These are phyloP conservation scores for Malurus splendens DNA, from an alignment of 2,797 vertebrate genomes.

Conservation along the genomic window DNA sequence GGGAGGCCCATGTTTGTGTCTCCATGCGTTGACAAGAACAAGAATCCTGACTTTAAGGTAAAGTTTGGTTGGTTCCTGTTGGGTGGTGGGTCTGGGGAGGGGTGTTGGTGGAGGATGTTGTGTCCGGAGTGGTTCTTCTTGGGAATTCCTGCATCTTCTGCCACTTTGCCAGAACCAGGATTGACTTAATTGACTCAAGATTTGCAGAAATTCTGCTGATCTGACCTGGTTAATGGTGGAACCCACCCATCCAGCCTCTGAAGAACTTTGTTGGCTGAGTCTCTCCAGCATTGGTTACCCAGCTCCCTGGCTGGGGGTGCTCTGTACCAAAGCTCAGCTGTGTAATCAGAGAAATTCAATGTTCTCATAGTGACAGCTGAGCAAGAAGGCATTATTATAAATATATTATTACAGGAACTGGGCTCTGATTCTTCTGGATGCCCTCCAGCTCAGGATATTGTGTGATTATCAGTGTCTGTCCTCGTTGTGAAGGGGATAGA, in stretches of 20 bases:
- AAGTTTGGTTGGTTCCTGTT: neutral
- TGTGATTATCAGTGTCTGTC: neutral
- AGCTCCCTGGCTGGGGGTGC: neutral
- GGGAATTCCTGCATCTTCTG: rapidly evolving
- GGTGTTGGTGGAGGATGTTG: no score
- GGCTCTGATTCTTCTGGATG: neutral
- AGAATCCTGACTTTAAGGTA: constrained; percentile 95
- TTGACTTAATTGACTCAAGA: neutral
- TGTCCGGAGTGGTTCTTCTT: neutral
- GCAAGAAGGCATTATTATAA: neutral
- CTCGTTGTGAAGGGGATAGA: rapidly evolving
- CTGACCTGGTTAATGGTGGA: neutral
- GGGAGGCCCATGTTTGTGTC: constrained; percentile 96
- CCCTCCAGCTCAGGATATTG: neutral
- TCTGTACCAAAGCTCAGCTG: neutral
- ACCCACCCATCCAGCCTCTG: neutral
- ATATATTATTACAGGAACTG: neutral
- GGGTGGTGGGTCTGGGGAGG: neutral
- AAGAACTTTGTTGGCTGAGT: neutral
- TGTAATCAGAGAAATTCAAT: neutral
- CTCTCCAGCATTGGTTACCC: neutral
- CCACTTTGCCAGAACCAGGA: neutral
- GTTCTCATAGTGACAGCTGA: neutral
- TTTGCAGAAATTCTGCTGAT: neutral
- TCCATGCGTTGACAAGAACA: constrained; percentile 93